Evolutionary conservation across 2,113 vertebrate species (phyloP), one percentile per base, ranked within the genome.

Genomic region (Pedionomus torquatus): DNA sequence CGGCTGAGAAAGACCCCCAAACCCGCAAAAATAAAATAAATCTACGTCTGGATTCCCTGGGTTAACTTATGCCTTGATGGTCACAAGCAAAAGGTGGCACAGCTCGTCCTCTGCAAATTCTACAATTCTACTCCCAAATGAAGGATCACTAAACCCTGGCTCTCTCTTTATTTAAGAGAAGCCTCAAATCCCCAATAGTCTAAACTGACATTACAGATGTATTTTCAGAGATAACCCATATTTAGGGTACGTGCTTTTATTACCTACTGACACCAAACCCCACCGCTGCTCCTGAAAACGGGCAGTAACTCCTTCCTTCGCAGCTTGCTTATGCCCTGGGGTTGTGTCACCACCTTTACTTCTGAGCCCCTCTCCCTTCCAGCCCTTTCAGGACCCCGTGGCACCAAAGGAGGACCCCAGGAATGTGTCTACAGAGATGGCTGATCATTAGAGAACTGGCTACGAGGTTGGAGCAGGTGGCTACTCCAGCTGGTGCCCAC

Each of bases 241-340:
- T 10, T 17, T 4, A 17, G 39, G 54, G 8, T 2, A 61, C 65
- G 11, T 2, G 21, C 13, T 55, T 66, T 30, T 2, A 35, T 14
- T 6, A 31, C 80, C 43, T 55, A 0, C 33, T 12, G 48, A 33
- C 3, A 17, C 15, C 66, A 39, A 46, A 30, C 8, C n/a, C 19
- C 30, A 17, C 26, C 13, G 5, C 54, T 17, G 0, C 43, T 8
- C 46, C 74, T 8, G 21, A 15, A n/a, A 43, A 57, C 0, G 6
- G n/a, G 65, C 33, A 89, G 20, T 3, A 1, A 9, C 16, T 26
- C 24, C 6, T 17, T 18, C 28, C 33, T 19, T 2, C 4, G 39
- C n/a, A 60, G 39, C 41, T 12, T n/a, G 15, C 33, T 46, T 4
- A 3, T 1, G 19, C 35, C 46, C 30, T 6, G 41, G 30, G 76